A percentile compares a stretch with the other conserved stretches of the same genome.
phyloP scores from a whole-genome alignment of 2,888 invertebrate genomes.

The Nymphalis polychloros region DNA sequence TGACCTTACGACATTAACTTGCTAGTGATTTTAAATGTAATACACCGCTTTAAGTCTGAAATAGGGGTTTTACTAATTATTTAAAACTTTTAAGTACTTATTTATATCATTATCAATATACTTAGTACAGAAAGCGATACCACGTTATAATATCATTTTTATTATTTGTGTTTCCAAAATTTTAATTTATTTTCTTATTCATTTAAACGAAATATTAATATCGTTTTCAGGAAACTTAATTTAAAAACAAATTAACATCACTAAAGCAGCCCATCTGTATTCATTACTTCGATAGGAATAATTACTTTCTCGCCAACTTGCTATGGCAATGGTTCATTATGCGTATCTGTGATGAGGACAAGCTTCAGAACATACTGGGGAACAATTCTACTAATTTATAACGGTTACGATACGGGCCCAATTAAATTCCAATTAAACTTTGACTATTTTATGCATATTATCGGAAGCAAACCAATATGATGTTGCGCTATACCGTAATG shows the following conservation, averaged over 20 bases:
- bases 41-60: constrained; percentile 8
- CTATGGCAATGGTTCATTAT: constrained; percentile 5
- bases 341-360: not conserved
- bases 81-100: not conserved
- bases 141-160: no score
- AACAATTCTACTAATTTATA: no score
- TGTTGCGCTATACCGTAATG: no score
- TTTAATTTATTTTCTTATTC: not conserved
- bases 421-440: no score
- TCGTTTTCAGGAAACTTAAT: constrained; percentile 3
- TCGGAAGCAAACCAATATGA: no score
- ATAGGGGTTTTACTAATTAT: constrained; percentile 11
- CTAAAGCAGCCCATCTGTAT: constrained; percentile 9
- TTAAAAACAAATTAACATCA: constrained; percentile 11
- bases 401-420: no score
- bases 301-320: constrained; percentile 9
- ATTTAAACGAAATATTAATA: not conserved
- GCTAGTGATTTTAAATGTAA: constrained; percentile 5
- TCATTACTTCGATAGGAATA: constrained; percentile 11
- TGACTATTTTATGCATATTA: no score
- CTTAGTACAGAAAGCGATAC: no score
- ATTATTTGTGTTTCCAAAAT: not conserved
- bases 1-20: constrained; percentile 2
- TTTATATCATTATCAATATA: no score
- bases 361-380: not conserved